Evolutionary conservation across 2,113 vertebrate genomes (phyloP).

Genomic region (Turdus rufiventris): DNA sequence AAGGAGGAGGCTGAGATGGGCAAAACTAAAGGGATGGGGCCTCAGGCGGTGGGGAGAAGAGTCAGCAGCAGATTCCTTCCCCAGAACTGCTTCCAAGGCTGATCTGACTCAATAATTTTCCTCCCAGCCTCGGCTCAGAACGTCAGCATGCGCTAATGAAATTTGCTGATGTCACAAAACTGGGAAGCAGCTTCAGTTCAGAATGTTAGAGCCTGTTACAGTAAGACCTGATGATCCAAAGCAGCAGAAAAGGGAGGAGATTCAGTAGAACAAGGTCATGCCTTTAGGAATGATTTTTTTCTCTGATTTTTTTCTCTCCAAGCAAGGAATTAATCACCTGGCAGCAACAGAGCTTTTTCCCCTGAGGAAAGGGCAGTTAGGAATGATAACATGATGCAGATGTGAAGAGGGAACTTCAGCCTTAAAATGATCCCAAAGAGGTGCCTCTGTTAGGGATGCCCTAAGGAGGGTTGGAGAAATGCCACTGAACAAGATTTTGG

Average conservation of each 20-base stretch:
- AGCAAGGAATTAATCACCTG: background rate
- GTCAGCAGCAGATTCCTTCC: background rate
- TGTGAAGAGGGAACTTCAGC: background rate
- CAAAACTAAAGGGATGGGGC: background rate
- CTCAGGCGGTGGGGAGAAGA: background rate
- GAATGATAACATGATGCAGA: background rate
- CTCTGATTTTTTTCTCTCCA: background rate
- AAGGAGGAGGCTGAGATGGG: background rate
- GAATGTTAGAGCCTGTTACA: background rate
- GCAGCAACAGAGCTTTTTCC: background rate
- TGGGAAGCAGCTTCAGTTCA: background rate
- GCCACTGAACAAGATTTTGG: background rate
- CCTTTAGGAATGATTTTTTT: background rate
- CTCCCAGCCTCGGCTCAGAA: background rate
- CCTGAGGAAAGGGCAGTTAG: background rate
- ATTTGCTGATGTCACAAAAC: constrained; percentile 2
- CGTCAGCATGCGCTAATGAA: background rate
- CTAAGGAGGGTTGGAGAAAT: background rate
- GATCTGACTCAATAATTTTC: background rate
- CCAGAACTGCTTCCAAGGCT: background rate
- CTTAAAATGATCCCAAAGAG: background rate
- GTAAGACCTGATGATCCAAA: background rate
- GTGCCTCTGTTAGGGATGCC: background rate
- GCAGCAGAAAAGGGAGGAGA: background rate
- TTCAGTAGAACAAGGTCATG: background rate